phyloP scores from a whole-genome alignment of 2,797 vertebrate species.

The Decapterus maruadsi region DNA sequence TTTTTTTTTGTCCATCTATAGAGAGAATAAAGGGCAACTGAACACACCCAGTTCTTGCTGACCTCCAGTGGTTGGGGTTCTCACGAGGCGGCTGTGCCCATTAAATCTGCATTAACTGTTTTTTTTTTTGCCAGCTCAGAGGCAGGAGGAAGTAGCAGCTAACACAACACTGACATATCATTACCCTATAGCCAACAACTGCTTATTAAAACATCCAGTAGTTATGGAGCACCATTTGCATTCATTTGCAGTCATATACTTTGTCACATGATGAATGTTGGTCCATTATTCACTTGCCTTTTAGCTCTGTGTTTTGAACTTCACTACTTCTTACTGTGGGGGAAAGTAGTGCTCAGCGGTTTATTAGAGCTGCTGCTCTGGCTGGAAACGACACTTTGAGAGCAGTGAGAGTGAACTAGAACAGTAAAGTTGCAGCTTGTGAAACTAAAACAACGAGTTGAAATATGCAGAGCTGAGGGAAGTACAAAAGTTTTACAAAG shows the following conservation, averaged over 20 bases:
- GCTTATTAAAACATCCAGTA: not conserved
- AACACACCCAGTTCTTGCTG: not conserved
- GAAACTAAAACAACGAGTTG: not conserved
- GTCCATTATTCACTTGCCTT: constrained; percentile 12
- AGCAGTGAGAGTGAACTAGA: not conserved
- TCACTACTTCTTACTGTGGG: not conserved
- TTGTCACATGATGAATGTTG: constrained; percentile 7
- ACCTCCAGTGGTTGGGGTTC: not conserved
- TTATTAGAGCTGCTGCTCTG: not conserved
- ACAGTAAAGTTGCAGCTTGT: not conserved
- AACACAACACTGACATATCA: constrained; percentile 7
- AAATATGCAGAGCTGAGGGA: not conserved
- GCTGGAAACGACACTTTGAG: not conserved
- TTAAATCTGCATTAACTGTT: not conserved
- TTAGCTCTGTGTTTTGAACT: constrained; percentile 3
- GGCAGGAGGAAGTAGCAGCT: not conserved
- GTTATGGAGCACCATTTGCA: not conserved
- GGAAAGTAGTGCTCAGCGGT: not conserved
- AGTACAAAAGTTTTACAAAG: too few relatives aligned
- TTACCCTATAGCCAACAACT: not conserved
- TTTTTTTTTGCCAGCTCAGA: not conserved
- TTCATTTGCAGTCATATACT: constrained; percentile 4
- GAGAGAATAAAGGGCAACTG: constrained; percentile 18
- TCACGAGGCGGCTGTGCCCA: not conserved
- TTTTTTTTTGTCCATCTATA: constrained; percentile 8